Percentiles rank a stretch among this genome's conserved stretches.
These are phyloP conservation scores for Lagria hirta DNA, from an alignment of 2,888 invertebrate species.

Conservation along the genomic window DNA sequence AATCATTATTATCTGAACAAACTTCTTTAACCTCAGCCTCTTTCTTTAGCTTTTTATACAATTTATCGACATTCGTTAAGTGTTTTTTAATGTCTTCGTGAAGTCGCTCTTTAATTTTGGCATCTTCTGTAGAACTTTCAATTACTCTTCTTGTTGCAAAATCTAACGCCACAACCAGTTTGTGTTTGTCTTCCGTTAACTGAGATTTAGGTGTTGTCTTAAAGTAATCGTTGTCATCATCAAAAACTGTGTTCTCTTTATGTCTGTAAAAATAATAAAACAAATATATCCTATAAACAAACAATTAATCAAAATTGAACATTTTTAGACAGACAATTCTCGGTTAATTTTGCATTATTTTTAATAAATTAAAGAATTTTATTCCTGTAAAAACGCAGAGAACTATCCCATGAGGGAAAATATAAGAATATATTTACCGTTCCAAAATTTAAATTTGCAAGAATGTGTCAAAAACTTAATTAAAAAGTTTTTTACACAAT, in stretches of 20 bases:
- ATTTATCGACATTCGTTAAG: slow-evolving; percentile 42
- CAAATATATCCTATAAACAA: slow-evolving; percentile 3
- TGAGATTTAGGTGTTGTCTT: slow-evolving; percentile 67
- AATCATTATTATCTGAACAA: slow-evolving; percentile 38
- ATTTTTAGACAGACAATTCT: not conserved
- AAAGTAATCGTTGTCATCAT: slow-evolving; percentile 95
- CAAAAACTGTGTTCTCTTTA: slow-evolving; percentile 73
- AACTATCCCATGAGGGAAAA: too few species aligned
- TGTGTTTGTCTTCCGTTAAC: slow-evolving; percentile 45
- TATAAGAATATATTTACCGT: too few species aligned
- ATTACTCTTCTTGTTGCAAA: slow-evolving; percentile 49
- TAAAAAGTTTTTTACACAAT: too few species aligned
- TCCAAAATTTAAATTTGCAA: too few species aligned
- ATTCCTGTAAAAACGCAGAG: too few species aligned
- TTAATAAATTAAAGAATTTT: too few species aligned
- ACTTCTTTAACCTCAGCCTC: slow-evolving; percentile 28
- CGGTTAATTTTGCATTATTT: too few species aligned
- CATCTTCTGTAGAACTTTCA: slow-evolving; percentile 42
- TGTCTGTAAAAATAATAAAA: slow-evolving; percentile 31
- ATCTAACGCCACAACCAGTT: slow-evolving; percentile 50
- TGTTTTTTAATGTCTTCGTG: slow-evolving; percentile 44
- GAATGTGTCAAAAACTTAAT: too few species aligned
- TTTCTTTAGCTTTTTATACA: slow-evolving; percentile 42
- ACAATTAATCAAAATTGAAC: not conserved
- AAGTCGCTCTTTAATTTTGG: slow-evolving; percentile 41